These are phyloP conservation scores for Otolemur crassicaudatus DNA, from an alignment of 2,797 vertebrate genomes.

Conservation along the genomic window DNA sequence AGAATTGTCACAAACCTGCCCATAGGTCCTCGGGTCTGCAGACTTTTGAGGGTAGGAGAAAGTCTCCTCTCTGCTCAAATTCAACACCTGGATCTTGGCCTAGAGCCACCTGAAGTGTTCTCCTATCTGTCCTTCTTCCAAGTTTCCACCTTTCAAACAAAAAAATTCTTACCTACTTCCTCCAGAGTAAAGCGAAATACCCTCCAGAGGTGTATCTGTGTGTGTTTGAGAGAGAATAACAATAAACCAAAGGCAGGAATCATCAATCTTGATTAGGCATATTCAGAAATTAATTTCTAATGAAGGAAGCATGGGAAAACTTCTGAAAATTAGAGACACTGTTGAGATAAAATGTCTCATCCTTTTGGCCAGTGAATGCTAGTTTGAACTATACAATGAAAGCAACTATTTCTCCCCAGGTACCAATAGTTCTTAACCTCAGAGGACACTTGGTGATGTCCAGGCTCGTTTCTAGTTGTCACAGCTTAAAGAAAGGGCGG, in stretches of 20 bases:
- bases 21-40: not conserved
- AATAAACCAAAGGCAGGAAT: not conserved
- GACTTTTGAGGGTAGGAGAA: fast-evolving
- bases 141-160: not conserved
- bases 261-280: too few relatives aligned
- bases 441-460: not conserved
- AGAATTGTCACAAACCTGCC: fast-evolving
- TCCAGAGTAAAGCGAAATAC: not conserved
- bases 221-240: not conserved
- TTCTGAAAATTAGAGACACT: not conserved
- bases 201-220: too few relatives aligned
- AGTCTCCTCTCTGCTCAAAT: not conserved
- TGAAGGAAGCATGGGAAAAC: not conserved
- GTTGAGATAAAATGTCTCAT: not conserved
- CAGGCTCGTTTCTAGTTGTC: not conserved
- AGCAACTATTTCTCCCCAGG: not conserved
- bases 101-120: fast-evolving
- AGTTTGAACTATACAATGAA: too few relatives aligned
- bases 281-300: not conserved
- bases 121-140: not conserved
- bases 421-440: not conserved
- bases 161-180: not conserved
- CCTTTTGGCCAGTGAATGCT: not conserved
- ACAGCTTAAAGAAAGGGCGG: too few relatives aligned
- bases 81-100: not conserved